Percentiles rank a stretch among this genome's conserved stretches.
These are phyloP conservation scores for Euleptes europaea DNA, from an alignment of 2,113 vertebrate species.

Conservation along the genomic window DNA sequence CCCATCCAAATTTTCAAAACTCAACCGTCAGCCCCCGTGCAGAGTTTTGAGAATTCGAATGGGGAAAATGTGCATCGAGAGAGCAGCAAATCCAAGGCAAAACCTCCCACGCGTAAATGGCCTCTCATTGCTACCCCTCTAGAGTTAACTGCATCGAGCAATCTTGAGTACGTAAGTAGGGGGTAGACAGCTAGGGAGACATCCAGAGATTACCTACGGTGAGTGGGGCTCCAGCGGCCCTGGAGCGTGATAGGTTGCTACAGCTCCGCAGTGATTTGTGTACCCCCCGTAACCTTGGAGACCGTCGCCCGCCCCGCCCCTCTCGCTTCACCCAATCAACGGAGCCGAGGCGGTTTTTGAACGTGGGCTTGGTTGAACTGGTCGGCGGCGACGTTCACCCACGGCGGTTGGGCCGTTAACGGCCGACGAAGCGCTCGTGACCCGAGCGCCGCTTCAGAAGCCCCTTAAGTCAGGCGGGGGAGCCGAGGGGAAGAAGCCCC, in stretches of 20 bases:
- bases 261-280: conserved; percentile 3
- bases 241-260: no score
- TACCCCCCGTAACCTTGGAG: not conserved
- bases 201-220: not conserved
- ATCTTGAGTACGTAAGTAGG: not conserved
- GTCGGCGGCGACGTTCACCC: not conserved
- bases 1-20: no score
- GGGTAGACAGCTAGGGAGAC: rapidly evolving
- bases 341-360: no score
- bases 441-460: not conserved
- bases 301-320: not conserved
- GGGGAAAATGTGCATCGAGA: no score
- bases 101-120: no score
- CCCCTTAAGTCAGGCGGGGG: not conserved
- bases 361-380: not conserved
- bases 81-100: no score
- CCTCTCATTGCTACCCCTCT: not conserved
- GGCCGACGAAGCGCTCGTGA: no score
- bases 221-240: rapidly evolving
- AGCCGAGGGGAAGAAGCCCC: no score
- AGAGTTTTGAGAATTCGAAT: no score
- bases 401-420: no score
- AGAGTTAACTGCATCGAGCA: no score
- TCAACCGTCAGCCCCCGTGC: no score
- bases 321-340: not conserved